Evolutionary conservation across 2,888 invertebrate genomes (phyloP).

Genomic region (Scrobipalpa atriplicella): DNA sequence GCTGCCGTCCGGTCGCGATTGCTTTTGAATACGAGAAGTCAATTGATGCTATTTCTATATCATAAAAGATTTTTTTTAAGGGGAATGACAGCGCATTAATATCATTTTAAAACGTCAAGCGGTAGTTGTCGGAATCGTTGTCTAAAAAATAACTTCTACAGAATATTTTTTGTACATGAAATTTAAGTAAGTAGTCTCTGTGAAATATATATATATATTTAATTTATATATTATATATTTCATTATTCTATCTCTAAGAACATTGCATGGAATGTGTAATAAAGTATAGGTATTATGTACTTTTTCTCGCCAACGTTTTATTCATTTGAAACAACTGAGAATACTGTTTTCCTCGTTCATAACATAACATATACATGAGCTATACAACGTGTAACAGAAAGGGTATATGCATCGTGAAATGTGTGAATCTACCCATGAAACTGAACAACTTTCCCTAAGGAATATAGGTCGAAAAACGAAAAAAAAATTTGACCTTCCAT

Average conservation of each 20-base stretch:
- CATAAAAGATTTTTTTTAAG: conserved; percentile 3
- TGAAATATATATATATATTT: background rate
- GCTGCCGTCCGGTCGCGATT: conserved; percentile 28
- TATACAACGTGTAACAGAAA: too few relatives aligned
- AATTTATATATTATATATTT: too few relatives aligned
- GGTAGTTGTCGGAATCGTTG: background rate
- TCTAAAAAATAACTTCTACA: background rate
- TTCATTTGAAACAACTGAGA: background rate
- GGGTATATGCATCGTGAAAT: too few relatives aligned
- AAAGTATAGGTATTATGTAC: too few relatives aligned
- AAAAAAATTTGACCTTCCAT: too few relatives aligned
- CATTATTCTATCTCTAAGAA: too few relatives aligned
- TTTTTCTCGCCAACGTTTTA: too few relatives aligned
- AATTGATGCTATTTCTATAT: conserved; percentile 21
- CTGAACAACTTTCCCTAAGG: too few relatives aligned
- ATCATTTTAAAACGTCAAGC: background rate
- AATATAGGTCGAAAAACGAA: too few relatives aligned
- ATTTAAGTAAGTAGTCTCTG: background rate
- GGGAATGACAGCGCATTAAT: conserved; percentile 5
- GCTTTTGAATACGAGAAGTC: conserved; percentile 18
- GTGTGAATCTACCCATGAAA: too few relatives aligned
- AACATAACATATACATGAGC: background rate
- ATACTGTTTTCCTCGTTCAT: background rate
- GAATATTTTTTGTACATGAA: background rate
- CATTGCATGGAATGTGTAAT: too few relatives aligned